phyloP scores from a whole-genome alignment of 2,888 invertebrate species.

The Napeogenes sylphis region DNA sequence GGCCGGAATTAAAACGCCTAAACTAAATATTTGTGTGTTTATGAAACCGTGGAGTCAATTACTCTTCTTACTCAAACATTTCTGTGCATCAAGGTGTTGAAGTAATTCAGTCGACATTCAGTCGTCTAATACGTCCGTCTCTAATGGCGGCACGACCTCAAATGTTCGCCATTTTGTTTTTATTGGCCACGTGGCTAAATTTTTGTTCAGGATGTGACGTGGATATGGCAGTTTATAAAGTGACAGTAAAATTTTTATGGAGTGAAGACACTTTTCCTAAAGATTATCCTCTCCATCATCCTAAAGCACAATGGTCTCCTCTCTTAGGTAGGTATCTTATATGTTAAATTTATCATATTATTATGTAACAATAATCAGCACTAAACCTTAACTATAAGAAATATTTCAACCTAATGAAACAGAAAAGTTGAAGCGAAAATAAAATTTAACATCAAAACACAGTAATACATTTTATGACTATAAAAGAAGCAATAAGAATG shows the following conservation, averaged over 20 bases:
- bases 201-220: conserved; percentile 78
- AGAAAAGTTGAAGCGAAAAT: too few species aligned
- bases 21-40: conserved; percentile 32
- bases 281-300: conserved; percentile 93
- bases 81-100: conserved; percentile 14
- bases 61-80: conserved; percentile 18
- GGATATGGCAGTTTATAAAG: conserved; percentile 90
- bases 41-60: conserved; percentile 35
- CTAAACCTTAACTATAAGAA: neutral
- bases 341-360: too few species aligned
- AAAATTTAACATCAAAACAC: too few species aligned
- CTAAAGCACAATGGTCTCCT: conserved; percentile 94
- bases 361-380: too few species aligned
- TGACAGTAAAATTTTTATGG: conserved; percentile 92
- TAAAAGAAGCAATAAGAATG: neutral
- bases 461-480: too few species aligned
- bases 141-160: conserved; percentile 45
- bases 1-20: conserved; percentile 34
- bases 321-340: conserved; percentile 85
- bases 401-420: neutral
- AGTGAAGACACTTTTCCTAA: conserved; percentile 91
- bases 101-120: conserved; percentile 8
- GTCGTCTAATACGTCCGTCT: conserved; percentile 38
- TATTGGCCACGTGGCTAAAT: conserved; percentile 38
- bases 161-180: conserved; percentile 67